Percentiles rank a stretch among this genome's conserved stretches.
phyloP scores from a whole-genome alignment of 2,888 invertebrate genomes.

The Orthonevra nobilis region DNA sequence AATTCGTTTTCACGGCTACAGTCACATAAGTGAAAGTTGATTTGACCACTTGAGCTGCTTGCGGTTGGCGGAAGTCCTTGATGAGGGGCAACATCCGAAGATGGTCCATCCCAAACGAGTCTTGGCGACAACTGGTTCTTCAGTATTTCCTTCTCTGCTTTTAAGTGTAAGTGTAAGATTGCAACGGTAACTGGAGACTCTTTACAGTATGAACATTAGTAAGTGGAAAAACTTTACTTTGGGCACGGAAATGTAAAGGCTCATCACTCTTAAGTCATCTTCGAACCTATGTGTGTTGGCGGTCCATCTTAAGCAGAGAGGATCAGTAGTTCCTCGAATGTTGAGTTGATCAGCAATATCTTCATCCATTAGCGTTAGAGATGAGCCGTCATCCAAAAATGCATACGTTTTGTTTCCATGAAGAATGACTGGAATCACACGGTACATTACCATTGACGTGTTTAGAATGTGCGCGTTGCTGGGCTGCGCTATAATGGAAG shows the following conservation, averaged over 20 bases:
- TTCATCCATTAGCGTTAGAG: slow-evolving; percentile 5
- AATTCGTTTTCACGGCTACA: background rate
- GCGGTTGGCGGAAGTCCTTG: background rate
- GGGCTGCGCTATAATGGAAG: too few relatives aligned
- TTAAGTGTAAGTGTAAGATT: background rate
- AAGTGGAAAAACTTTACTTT: too few relatives aligned
- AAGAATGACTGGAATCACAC: too few relatives aligned
- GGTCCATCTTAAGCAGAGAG: too few relatives aligned
- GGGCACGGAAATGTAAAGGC: too few relatives aligned
- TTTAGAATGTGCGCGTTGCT: too few relatives aligned
- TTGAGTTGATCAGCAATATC: background rate
- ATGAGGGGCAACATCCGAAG: background rate
- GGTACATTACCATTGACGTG: too few relatives aligned
- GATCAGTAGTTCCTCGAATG: too few relatives aligned
- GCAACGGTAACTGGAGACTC: too few relatives aligned
- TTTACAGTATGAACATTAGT: too few relatives aligned
- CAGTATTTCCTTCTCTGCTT: background rate
- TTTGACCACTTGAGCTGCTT: background rate
- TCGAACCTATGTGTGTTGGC: too few relatives aligned
- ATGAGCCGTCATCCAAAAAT: slow-evolving; percentile 11
- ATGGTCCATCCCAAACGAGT: background rate
- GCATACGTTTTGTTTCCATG: background rate
- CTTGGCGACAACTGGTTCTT: background rate
- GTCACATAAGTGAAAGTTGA: background rate
- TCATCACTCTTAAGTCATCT: too few relatives aligned